phyloP scores from a whole-genome alignment of 2,888 invertebrate genomes.

The Torymus auratus region DNA sequence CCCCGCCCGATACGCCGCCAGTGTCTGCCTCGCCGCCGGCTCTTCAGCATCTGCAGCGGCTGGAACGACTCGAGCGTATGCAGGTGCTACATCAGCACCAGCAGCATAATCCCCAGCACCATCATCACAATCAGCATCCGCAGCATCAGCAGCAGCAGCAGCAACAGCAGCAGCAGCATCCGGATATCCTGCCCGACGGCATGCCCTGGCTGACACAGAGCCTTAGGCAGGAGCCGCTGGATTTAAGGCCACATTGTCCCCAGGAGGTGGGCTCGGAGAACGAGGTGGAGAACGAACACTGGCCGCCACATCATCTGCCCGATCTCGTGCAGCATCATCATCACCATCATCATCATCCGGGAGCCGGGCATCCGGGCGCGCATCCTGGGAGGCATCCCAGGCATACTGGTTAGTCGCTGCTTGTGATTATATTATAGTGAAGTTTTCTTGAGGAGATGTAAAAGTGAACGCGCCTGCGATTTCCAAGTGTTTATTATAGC shows the following conservation, averaged over 20 bases:
- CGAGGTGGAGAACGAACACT: constrained; percentile 68
- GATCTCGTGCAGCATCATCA: constrained; percentile 68
- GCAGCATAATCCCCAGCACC: constrained; percentile 62
- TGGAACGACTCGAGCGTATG: constrained; percentile 75
- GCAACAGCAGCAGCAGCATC: constrained; percentile 63
- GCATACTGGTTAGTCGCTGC: constrained; percentile 64
- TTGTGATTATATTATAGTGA: no score
- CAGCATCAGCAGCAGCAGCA: constrained; percentile 62
- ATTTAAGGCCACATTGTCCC: constrained; percentile 85
- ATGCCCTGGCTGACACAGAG: constrained; percentile 88
- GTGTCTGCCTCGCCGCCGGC: constrained; percentile 80
- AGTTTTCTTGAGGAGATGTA: no score
- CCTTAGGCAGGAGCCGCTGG: constrained; percentile 86
- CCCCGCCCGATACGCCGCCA: constrained; percentile 91
- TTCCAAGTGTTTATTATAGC: no score
- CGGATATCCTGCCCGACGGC: constrained; percentile 75
- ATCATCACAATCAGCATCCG: constrained; percentile 61
- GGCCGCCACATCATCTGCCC: constrained; percentile 73
- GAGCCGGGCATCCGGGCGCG: constrained; percentile 55
- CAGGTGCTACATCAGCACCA: constrained; percentile 68
- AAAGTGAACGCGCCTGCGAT: no score
- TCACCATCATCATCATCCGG: constrained; percentile 52
- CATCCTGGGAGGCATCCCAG: constrained; percentile 66
- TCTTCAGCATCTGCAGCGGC: constrained; percentile 68
- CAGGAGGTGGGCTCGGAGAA: constrained; percentile 74